Conservation (phyloP, 2,797 vertebrate species). For the Coccyzus lansbergi region DNA sequence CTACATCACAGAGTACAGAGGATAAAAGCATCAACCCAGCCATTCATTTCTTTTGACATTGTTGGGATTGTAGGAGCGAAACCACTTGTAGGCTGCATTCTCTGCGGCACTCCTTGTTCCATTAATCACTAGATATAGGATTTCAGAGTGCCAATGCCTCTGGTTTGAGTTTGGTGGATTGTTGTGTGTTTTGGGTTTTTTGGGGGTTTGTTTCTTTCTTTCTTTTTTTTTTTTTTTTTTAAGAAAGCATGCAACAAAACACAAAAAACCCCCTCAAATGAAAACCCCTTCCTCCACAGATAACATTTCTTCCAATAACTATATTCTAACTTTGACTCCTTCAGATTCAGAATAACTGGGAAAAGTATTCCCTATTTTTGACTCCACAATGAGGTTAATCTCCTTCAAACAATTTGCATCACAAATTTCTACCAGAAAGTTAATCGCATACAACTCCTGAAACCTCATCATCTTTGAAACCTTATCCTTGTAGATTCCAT, state of each 20-base stretch:
- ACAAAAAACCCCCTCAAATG: background rate
- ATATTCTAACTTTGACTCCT: background rate
- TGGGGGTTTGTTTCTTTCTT: no score
- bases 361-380: background rate
- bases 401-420: background rate
- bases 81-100: background rate
- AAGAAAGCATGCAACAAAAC: background rate
- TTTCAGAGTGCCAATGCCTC: background rate
- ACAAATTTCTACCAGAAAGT: background rate
- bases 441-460: background rate
- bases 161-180: background rate
- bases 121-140: background rate
- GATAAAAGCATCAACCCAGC: background rate
- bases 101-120: background rate
- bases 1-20: background rate
- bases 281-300: background rate
- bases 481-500: background rate
- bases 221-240: no score
- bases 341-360: background rate
- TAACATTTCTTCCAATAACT: background rate
- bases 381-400: background rate
- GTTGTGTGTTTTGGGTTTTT: background rate
- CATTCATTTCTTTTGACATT: background rate
- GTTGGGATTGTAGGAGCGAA: background rate
- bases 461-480: background rate